Evolutionary conservation across 2,888 invertebrate species (phyloP), one percentile per base, ranked within the genome.

Genomic region (Dicycla oo): DNA sequence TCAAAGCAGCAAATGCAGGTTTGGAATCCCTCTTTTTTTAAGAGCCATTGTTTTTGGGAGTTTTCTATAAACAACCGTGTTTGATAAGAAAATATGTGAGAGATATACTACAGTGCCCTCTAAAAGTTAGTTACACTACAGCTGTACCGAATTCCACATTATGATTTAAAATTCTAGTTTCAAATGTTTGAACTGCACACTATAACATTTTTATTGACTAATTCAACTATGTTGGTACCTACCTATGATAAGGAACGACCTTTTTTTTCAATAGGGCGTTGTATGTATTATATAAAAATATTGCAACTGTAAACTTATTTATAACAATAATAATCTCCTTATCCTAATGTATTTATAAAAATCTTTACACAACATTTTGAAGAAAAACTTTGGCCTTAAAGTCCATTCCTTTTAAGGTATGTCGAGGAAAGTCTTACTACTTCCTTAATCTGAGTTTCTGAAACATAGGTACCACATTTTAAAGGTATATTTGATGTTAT

Each of bases 1-100:
- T 60, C 70, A 78, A 82, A 83, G 81, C 80, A 85, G 86, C 88
- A 87, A 86, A 88, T 74, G 69, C 73, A 73, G 69, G 69, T 69
- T 73, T 84, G 73, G 70, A 75, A 60, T 49, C 26, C 49, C 62
- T 30, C 43, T 60, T 11, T 64, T 69, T 70, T 57, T 66, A 75
- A 77, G 53, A 79, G 51, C 43, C 43, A 54, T 65, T 61, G 47
- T 80, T 66, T 70, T 70, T 53, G 11, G 20, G 18, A 57, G 38
- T 57, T 63, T 66, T 62, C 45, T 30, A 23, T 49, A 67, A 64
- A 53, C 49, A 61, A 62, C 23, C 15, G 38, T 26, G 7, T 58
- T 56, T 45, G 8, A 57, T 57, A 61, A 40, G 62, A 38, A 47
- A 34, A 4, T 34, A 34, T 34, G 34, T 34, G 34, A 5, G 0